Conservation (phyloP, 2,113 vertebrate genomes). For the Silurus meridionalis region DNA sequence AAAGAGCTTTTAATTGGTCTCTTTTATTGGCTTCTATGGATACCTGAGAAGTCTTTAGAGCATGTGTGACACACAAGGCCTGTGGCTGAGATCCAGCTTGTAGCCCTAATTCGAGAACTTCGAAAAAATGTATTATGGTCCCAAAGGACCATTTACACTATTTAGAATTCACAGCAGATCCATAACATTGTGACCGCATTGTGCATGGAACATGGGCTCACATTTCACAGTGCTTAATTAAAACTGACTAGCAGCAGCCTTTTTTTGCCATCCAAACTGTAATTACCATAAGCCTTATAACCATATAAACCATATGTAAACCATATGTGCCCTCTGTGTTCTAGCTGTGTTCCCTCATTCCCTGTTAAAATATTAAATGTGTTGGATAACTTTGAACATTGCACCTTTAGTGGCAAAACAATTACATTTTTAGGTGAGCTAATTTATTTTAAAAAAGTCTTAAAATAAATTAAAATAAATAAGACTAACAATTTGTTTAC, state of each 20-base stretch:
- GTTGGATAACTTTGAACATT: not conserved
- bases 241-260: too few relatives aligned
- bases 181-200: not conserved
- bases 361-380: not conserved
- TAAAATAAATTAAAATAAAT: not conserved
- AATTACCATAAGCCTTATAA: not conserved
- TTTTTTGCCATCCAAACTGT: not conserved
- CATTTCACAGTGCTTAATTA: too few relatives aligned
- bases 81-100: not conserved
- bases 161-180: not conserved
- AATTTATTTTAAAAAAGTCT: not conserved
- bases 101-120: not conserved
- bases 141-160: not conserved
- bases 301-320: too few relatives aligned
- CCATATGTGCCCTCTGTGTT: too few relatives aligned
- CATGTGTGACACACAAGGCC: not conserved
- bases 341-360: too few relatives aligned
- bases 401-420: not conserved
- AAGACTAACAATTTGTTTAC: not conserved
- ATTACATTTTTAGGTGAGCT: too few relatives aligned
- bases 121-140: not conserved
- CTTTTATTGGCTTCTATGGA: not conserved
- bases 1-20: not conserved
- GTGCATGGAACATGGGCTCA: not conserved
- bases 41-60: not conserved